These are phyloP conservation scores for Phlogophora meticulosa DNA, from an alignment of 2,888 invertebrate genomes.

Conservation along the genomic window DNA sequence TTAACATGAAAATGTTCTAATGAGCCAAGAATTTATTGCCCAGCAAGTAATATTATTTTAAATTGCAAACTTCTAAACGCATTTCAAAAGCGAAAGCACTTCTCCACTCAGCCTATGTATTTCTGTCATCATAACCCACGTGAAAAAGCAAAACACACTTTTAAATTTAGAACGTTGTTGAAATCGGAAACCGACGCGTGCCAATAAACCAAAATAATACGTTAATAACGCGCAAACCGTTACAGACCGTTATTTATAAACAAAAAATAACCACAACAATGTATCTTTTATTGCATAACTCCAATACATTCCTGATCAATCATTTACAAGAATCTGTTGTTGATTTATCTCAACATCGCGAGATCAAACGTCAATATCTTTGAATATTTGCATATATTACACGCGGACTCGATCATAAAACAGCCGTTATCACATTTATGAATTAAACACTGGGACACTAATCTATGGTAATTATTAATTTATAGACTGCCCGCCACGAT, in stretches of 20 bases:
- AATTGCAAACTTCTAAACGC: constrained; percentile 23
- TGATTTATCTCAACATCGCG: constrained; percentile 43
- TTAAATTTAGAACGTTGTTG: constrained; percentile 73
- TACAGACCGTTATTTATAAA: constrained; percentile 63
- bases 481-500: constrained; percentile 47
- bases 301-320: constrained; percentile 46
- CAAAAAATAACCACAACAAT: constrained; percentile 58
- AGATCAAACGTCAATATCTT: constrained; percentile 38
- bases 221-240: constrained; percentile 61
- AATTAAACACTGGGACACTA: constrained; percentile 43
- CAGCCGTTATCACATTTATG: constrained; percentile 44
- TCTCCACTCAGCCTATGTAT: constrained; percentile 53
- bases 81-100: constrained; percentile 43
- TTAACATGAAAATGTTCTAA: constrained; percentile 16
- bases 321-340: constrained; percentile 47
- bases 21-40: neutral
- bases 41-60: constrained; percentile 11
- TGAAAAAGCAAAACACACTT: constrained; percentile 66
- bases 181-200: constrained; percentile 76
- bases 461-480: constrained; percentile 64
- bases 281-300: constrained; percentile 58
- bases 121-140: constrained; percentile 61
- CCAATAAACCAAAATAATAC: constrained; percentile 74
- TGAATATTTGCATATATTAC: constrained; percentile 43
- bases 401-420: constrained; percentile 48